Evolutionary conservation across 2,113 vertebrate species (phyloP), one percentile per base, ranked within the genome.

Genomic region (Nothobranchius furzeri): DNA sequence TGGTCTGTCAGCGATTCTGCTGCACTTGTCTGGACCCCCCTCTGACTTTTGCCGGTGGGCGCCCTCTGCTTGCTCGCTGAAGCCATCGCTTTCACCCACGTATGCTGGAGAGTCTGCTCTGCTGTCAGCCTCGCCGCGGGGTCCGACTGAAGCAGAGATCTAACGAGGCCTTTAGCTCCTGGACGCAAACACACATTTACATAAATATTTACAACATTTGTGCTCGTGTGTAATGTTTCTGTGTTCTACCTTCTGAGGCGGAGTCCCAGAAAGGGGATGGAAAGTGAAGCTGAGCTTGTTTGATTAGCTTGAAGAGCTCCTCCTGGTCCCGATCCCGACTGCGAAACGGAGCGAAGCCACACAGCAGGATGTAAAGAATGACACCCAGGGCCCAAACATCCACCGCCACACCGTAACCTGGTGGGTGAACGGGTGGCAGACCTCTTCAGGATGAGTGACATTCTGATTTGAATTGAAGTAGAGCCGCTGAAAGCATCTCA

Each of bases 341-440:
- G 52, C 96, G 95, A 83, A 99, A 99, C 0, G 98, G 98, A 4
- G 98, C 96, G 20, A 99, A 99, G 60, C 97, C 98, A 3, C 96
- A 97, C 25, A 99, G 92, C 13, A 99, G 93, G 78, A 98, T 94
- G 60, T 97, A 98, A 58, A 98, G 93, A 80, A 99, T 98, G 67
- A 99, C 95, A 6, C 98, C 98, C 15, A 96, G 94, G 7, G 98
- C 97, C 98, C 98, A 99, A 84, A 99, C 90, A 55, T 99, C 97
- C 54, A 99, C 98, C 64, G 95, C 93, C 0, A 99, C 90, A 15
- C 96, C 96, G 48, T 99, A 99, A 70, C 98, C 98, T 99, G 75
- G 50, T 9, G 4, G 65, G n/a, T 40, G 51, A 59, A 81, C n/a
- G 13, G 48, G 11, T 45, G 49, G 59, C 24, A 80, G 8, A 58